Evolutionary conservation across 2,888 invertebrate species (phyloP), one percentile per base, ranked within the genome.

Genomic region (Drosophila diplacantha): DNA sequence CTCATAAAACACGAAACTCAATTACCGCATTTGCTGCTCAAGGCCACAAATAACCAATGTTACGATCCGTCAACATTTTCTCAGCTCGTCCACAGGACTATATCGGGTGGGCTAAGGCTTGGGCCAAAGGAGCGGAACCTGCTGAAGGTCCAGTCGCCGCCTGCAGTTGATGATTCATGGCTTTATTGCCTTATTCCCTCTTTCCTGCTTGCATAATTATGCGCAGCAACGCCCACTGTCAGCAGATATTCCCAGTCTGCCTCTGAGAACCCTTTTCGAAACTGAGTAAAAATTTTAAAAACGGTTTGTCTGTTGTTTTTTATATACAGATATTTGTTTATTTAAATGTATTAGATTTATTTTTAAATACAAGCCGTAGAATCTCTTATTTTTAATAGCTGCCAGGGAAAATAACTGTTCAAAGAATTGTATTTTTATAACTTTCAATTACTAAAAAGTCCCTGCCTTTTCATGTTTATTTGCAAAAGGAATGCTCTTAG

Each of bases 161-260:
- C 50, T 61, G 53, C 32, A 39, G 41, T 39, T 22, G 72, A 73
- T 84, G 85, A 84, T 84, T 74, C 84, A 85, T 85, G 73, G 73
- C 85, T 83, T 84, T 85, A 85, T 85, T 83, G 79, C 81, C 81
- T 39, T 24, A 32, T 49, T 29, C 53, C 47, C 14, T 44, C n/a
- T 49, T 34, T 29, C 46, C 29, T 26, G 50, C 68, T 73, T 77
- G 79, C 85, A 85, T 85, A 85, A 84, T 84, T 84, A 84, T 85
- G 82, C 85, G 67, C 73, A 74, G 84, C 71, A 83, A 85, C 85
- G 85, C 84, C 84, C 81, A 81, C 82, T 84, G 85, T 85, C 85
- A 85, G 85, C 85, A 65, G 34, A 58, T 32, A 26, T 54, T 31
- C 24, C 6, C 31, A 20, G 52, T 12, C 43, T 14, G 43, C 9